Evolutionary conservation across 2,113 vertebrate species (phyloP), one percentile per base, ranked within the genome.

Genomic region (Calidris pugnax): DNA sequence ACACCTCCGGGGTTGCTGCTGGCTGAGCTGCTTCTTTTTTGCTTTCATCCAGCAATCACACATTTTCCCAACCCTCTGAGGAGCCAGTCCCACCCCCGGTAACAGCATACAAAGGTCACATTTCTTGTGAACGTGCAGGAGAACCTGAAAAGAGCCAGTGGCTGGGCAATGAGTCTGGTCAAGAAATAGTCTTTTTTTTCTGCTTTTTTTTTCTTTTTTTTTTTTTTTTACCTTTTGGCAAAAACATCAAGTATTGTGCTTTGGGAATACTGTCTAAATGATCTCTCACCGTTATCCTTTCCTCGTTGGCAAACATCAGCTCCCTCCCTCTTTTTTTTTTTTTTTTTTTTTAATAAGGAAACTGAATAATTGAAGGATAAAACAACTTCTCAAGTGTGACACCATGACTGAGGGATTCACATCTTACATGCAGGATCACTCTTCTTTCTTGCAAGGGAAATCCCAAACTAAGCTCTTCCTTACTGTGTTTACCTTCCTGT

Each of bases 351-450:
- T 87, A n/a, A n/a, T 41, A 56, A 45, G 43, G 78, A 92, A 91
- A 95, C 2, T 28, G 51, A 92, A 80, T 91, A 97, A 95, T 93
- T 87, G 94, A 96, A 74, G 94, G 2, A 92, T 96, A 94, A 76
- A 91, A 37, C 26, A 48, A 41, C 39, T 91, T 60, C 77, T 43
- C 22, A 66, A 41, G 39, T 0, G 1, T 9, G 28, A 22, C 15
- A 47, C 14, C n/a, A 4, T 14, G 22, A 43, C 0, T 66, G 67
- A 57, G 11, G 56, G 43, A 39, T 39, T 69, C 48, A 57, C 17
- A 5, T 76, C 47, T 62, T 60, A 57, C 19, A 55, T 37, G 3
- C 59, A 62, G 59, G 45, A 69, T 41, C 22, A 50, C 8, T 75
- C 39, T 57, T 45, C 12, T 59, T 85, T 69, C 67, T 91, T 89